A percentile compares a stretch with the other conserved stretches of the same genome.
These are phyloP conservation scores for Ptilodon capucinus DNA, from an alignment of 2,888 invertebrate genomes.

Conservation along the genomic window DNA sequence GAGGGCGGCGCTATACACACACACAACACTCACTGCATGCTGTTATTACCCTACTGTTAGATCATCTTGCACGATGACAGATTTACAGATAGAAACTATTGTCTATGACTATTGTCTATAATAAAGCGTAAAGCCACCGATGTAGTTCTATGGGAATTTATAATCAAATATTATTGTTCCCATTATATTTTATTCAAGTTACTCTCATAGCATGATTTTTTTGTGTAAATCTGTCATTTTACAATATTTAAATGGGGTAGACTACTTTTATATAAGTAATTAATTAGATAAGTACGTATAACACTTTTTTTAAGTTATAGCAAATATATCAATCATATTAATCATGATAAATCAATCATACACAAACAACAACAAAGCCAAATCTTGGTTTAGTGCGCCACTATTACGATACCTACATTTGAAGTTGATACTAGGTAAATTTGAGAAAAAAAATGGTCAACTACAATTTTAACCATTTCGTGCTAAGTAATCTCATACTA, in stretches of 20 bases:
- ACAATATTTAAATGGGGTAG: neutral
- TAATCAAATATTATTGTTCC: neutral
- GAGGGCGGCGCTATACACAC: slow-evolving; percentile 53
- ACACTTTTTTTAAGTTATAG: neutral
- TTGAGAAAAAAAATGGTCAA: too few species aligned
- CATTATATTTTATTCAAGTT: too few species aligned
- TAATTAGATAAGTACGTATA: too few species aligned
- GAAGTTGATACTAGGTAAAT: too few species aligned
- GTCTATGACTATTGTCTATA: too few species aligned
- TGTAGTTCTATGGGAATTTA: neutral
- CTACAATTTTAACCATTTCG: too few species aligned
- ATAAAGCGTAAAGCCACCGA: neutral
- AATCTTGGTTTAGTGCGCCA: slow-evolving; percentile 6
- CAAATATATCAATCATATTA: slow-evolving; percentile 2
- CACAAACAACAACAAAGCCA: slow-evolving; percentile 5
- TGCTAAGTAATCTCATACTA: too few species aligned
- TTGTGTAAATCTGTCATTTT: neutral
- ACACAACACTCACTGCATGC: slow-evolving; percentile 44
- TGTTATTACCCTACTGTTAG: slow-evolving; percentile 6
- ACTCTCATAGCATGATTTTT: too few species aligned
- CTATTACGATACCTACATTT: neutral
- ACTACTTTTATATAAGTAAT: too few species aligned
- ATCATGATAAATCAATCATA: too few species aligned
- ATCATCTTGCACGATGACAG: slow-evolving; percentile 6
- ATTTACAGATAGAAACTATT: neutral